Evolutionary conservation across 2,888 invertebrate genomes (phyloP).

Genomic region (Trichopoda pennipes): DNA sequence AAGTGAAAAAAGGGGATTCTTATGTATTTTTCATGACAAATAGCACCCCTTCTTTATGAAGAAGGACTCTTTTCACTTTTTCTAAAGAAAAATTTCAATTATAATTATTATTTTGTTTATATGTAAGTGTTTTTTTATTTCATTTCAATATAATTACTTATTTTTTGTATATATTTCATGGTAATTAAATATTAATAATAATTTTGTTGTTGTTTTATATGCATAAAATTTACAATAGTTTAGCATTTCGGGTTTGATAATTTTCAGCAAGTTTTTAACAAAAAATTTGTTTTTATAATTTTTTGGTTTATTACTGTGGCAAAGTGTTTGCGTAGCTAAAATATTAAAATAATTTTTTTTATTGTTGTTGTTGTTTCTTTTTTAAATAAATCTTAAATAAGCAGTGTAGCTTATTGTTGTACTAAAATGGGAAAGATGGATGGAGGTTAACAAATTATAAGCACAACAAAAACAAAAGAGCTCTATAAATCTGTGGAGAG

Average conservation of each 20-base stretch:
- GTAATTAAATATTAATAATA: constrained; percentile 64
- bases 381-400: constrained; percentile 29
- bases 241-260: constrained; percentile 45
- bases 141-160: constrained; percentile 54
- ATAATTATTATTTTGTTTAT: constrained; percentile 5
- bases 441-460: constrained; percentile 51
- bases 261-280: constrained; percentile 46
- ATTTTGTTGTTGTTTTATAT: constrained; percentile 56
- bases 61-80: no score
- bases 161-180: constrained; percentile 58
- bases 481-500: constrained; percentile 26
- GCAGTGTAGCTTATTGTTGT: constrained; percentile 33
- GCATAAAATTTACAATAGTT: constrained; percentile 66
- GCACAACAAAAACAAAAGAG: constrained; percentile 48
- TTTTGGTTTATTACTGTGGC: constrained; percentile 43
- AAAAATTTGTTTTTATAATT: constrained; percentile 1
- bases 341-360: constrained; percentile 19
- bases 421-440: constrained; percentile 31
- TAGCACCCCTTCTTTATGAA: not conserved
- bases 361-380: not conserved
- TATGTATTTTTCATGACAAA: no score
- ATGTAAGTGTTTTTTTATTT: constrained; percentile 63
- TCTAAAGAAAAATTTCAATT: constrained; percentile 21
- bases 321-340: constrained; percentile 41
- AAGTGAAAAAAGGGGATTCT: no score